These are phyloP conservation scores for Eretmochelys imbricata DNA, from an alignment of 2,113 vertebrate genomes.

Conservation along the genomic window DNA sequence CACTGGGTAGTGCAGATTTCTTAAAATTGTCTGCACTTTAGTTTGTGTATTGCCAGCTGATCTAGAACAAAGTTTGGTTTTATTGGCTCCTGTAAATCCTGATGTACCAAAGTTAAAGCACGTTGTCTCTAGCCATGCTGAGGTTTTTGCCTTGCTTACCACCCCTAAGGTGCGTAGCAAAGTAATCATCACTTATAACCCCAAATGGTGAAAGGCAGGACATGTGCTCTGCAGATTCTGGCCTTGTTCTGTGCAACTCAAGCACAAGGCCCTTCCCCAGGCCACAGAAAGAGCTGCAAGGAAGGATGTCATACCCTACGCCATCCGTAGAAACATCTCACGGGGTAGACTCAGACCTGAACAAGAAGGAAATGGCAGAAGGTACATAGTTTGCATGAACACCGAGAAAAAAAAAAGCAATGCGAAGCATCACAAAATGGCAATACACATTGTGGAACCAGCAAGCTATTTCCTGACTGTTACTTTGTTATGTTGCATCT, in stretches of 20 bases:
- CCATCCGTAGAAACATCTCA: fast-evolving
- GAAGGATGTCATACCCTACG: fast-evolving
- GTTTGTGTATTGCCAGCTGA: not conserved
- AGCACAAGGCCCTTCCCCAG: not conserved
- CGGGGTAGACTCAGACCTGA: fast-evolving
- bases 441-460: not conserved
- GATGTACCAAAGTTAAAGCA: not conserved
- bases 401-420: not conserved
- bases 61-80: fast-evolving
- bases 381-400: not conserved
- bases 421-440: not conserved
- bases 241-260: not conserved
- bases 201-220: not conserved
- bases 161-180: not conserved
- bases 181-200: not conserved
- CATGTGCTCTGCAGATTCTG: not conserved
- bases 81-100: fast-evolving
- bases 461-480: not conserved
- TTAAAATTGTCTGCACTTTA: too few species aligned
- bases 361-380: not conserved
- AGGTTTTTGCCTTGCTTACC: not conserved
- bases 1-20: too few species aligned
- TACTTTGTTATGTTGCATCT: not conserved
- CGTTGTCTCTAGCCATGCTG: not conserved
- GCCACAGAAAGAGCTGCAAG: not conserved